Conservation (phyloP, 2,113 vertebrate species). For the Indri indri region DNA sequence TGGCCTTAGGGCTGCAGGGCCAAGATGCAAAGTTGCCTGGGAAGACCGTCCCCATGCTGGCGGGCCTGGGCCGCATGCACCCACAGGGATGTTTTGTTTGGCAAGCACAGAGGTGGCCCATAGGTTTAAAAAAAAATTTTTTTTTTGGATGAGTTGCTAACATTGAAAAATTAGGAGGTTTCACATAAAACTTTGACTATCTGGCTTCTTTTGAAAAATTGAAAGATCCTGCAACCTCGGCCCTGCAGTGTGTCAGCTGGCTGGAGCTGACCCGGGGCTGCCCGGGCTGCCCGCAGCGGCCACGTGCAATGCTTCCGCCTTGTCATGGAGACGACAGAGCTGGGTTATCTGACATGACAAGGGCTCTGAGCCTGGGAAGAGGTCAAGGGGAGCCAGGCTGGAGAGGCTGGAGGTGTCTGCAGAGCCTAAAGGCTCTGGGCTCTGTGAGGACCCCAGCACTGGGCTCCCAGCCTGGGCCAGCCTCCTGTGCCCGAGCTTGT, state of each 20-base stretch:
- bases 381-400: neutral
- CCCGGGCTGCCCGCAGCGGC: neutral
- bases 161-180: neutral
- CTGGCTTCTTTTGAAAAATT: neutral
- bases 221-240: neutral
- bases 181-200: constrained; percentile 22
- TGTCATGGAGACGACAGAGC: neutral
- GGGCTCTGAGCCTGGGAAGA: too few species aligned
- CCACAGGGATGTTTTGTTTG: neutral
- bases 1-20: neutral
- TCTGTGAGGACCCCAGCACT: neutral
- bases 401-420: neutral
- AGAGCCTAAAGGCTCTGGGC: neutral
- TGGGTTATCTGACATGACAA: neutral
- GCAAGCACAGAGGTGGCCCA: neutral
- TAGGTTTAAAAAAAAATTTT: neutral
- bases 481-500: neutral
- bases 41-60: neutral
- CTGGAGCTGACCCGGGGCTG: neutral
- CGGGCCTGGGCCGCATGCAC: neutral
- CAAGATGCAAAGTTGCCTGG: neutral
- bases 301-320: neutral
- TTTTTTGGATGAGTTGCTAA: neutral
- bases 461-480: neutral
- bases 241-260: neutral